Evolutionary conservation across 23 tunicate species (phyloP), one percentile per base, ranked within the genome.

Genomic region (Styela clava): DNA sequence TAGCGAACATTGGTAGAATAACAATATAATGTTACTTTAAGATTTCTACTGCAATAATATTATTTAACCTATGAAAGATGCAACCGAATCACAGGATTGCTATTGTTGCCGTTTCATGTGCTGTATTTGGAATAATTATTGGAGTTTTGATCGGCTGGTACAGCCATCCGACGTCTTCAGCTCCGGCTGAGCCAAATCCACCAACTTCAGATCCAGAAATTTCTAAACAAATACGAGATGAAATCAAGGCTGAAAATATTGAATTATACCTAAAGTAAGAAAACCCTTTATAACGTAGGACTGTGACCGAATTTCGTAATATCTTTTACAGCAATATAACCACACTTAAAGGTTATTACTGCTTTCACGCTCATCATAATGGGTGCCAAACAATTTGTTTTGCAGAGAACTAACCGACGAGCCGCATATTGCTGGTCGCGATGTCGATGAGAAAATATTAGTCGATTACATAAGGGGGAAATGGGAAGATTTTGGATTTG

Each of bases 371-470:
- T n/a, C n/a, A n/a, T n/a, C n/a, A n/a, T n/a, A n/a, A n/a, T n/a
- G n/a, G n/a, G n/a, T n/a, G n/a, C n/a, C n/a, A n/a, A n/a, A n/a
- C n/a, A n/a, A n/a, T n/a, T n/a, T n/a, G n/a, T n/a, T n/a, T 76
- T 63, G 79, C 77, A 89, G 94, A 74, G 23, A 7, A 21, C 69
- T 89, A 68, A 63, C 94, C 21, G 20, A 24, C 18, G 69, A 65
- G 65, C 94, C 94, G 27, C 94, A 89, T 52, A 89, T 89, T 73
- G 94, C 94, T 44, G 94, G 94, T 18, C 76, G 94, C 24, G 81
- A 79, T 1, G 81, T 68, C 22, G 94, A 89, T 61, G 94, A 89
- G 35, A 81, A 62, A 26, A 81, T 44, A 12, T 71, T 89, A 62
- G 94, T 89, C 21, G 35, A 89, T 35, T 74, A 44, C 51, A 89